phyloP scores from a whole-genome alignment of 2,113 vertebrate species.

The Clupea harengus region DNA sequence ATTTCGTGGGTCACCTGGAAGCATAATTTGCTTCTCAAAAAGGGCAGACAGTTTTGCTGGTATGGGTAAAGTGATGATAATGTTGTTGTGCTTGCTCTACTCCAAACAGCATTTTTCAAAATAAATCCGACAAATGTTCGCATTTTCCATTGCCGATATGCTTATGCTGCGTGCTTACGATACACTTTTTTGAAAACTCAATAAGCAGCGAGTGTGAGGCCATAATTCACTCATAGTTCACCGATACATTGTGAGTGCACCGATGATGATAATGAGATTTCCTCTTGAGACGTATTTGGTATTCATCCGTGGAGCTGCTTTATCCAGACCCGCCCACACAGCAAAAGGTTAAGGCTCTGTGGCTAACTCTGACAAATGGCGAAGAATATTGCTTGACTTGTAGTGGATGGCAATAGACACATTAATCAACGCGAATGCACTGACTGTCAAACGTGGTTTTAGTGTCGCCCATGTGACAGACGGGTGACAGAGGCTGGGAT shows the following conservation, averaged over 20 bases:
- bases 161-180: not conserved
- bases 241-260: not conserved
- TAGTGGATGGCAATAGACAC: slow-evolving; percentile 36
- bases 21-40: not conserved
- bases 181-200: not conserved
- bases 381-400: slow-evolving; percentile 32
- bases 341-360: slow-evolving; percentile 38
- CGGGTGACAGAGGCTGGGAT: slow-evolving; percentile 60
- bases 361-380: slow-evolving; percentile 29
- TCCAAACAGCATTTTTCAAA: not conserved
- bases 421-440: slow-evolving; percentile 53
- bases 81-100: not conserved
- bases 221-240: slow-evolving; percentile 12
- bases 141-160: not conserved
- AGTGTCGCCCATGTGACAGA: slow-evolving; percentile 40
- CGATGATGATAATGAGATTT: slow-evolving; percentile 7
- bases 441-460: slow-evolving; percentile 48
- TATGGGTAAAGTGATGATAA: not conserved
- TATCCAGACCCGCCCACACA: slow-evolving; percentile 17
- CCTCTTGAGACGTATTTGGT: slow-evolving; percentile 5
- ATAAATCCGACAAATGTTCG: not conserved
- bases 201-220: not conserved
- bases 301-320: slow-evolving; percentile 33
- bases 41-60: slow-evolving; percentile 12
- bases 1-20: slow-evolving; percentile 49